A percentile compares a stretch with the other conserved stretches of the same genome.
Conservation (phyloP, 2,113 vertebrate species). For the Psephotus haematonotus region DNA sequence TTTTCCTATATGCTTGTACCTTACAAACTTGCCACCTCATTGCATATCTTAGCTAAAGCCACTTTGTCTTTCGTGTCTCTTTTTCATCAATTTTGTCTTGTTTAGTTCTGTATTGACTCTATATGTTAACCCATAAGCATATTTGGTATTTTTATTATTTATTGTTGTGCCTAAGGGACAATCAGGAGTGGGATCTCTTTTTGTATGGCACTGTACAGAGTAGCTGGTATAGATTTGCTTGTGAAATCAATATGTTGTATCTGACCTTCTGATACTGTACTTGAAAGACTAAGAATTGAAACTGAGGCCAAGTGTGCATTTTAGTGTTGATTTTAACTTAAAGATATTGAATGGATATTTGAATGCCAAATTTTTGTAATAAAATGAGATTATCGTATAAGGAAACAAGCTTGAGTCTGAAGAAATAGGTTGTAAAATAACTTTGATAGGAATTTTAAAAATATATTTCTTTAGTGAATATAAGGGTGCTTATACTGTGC, state of each 20-base stretch:
- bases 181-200: background rate
- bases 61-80: background rate
- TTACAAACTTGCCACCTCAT: background rate
- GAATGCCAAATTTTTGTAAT: background rate
- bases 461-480: background rate
- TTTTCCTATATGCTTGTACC: background rate
- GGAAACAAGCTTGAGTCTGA: background rate
- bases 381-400: background rate
- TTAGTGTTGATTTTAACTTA: slow-evolving; percentile 20
- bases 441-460: background rate
- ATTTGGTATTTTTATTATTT: slow-evolving; percentile 34
- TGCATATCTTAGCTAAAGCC: background rate
- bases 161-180: background rate
- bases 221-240: background rate
- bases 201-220: background rate
- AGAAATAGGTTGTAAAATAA: background rate
- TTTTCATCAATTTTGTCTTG: background rate
- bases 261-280: background rate
- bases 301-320: background rate
- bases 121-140: background rate
- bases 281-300: slow-evolving; percentile 5
- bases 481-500: background rate
- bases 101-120: slow-evolving; percentile 4
- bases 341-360: background rate
- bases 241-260: background rate